These are phyloP conservation scores for Strix aluco DNA, from an alignment of 2,113 vertebrate species.

Conservation along the genomic window DNA sequence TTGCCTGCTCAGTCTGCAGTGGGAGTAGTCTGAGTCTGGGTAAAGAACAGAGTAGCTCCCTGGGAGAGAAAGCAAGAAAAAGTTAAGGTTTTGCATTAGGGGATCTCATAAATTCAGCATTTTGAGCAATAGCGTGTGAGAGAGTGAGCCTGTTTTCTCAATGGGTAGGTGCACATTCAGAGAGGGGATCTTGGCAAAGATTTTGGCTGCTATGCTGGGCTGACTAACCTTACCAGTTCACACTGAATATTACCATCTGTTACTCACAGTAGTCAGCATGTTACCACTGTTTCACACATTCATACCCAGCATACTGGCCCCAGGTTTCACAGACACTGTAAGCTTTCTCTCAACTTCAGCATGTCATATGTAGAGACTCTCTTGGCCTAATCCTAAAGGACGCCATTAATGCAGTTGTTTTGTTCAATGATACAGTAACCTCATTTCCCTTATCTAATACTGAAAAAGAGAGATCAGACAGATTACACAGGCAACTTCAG, in stretches of 20 bases:
- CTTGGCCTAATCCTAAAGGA: background rate
- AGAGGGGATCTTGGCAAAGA: background rate
- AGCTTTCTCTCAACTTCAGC: background rate
- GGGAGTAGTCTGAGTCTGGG: background rate
- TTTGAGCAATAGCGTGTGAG: background rate
- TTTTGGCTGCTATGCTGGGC: background rate
- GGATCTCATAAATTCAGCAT: background rate
- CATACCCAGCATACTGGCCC: fast-evolving
- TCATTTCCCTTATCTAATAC: background rate
- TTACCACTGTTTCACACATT: background rate
- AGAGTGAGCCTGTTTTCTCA: background rate
- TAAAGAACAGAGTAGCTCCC: background rate
- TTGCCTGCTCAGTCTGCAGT: background rate
- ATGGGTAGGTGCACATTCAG: background rate
- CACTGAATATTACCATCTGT: background rate
- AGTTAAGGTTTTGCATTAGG: background rate
- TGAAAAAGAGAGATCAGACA: background rate
- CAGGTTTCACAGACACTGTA: background rate
- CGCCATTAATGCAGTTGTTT: background rate
- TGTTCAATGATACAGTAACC: background rate
- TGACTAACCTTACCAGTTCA: background rate
- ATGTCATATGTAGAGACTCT: background rate
- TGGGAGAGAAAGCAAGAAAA: background rate
- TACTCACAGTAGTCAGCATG: background rate
- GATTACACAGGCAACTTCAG: background rate